These are phyloP conservation scores for Gobiocypris rarus DNA, from an alignment of 2,113 vertebrate genomes.

Conservation along the genomic window DNA sequence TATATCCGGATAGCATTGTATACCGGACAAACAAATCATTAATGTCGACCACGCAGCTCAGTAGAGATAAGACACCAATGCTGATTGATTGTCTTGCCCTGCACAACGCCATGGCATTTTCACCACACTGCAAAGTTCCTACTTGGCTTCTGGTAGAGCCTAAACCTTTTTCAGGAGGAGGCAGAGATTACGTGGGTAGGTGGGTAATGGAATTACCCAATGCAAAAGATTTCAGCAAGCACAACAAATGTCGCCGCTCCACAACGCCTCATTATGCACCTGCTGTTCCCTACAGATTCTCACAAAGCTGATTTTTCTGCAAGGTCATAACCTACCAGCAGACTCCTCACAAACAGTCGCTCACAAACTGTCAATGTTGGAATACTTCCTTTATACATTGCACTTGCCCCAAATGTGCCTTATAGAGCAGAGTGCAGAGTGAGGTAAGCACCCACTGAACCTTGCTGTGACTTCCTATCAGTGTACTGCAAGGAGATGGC, in stretches of 20 bases:
- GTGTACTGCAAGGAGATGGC: constrained; percentile 47
- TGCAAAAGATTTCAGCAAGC: not conserved
- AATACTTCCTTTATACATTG: constrained; percentile 36
- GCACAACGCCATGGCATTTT: not conserved
- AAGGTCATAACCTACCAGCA: constrained; percentile 6
- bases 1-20: not conserved
- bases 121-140: not conserved
- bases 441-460: constrained; percentile 50
- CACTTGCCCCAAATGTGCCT: constrained; percentile 46
- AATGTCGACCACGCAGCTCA: not conserved
- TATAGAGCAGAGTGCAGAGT: constrained; percentile 19
- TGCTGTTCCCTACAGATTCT: constrained; percentile 28
- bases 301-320: not conserved
- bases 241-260: not conserved
- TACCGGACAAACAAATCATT: constrained; percentile 32
- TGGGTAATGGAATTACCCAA: constrained; percentile 35
- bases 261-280: constrained; percentile 30
- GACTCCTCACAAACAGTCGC: not conserved
- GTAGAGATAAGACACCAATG: not conserved
- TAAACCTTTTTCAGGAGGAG: constrained; percentile 14
- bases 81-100: not conserved
- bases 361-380: not conserved
- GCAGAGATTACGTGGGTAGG: constrained; percentile 14
- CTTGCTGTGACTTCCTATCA: constrained; percentile 55
- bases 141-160: constrained; percentile 5